Evolutionary conservation across 2,888 invertebrate species (phyloP), one percentile per base, ranked within the genome.

Genomic region (Lithodes maja): DNA sequence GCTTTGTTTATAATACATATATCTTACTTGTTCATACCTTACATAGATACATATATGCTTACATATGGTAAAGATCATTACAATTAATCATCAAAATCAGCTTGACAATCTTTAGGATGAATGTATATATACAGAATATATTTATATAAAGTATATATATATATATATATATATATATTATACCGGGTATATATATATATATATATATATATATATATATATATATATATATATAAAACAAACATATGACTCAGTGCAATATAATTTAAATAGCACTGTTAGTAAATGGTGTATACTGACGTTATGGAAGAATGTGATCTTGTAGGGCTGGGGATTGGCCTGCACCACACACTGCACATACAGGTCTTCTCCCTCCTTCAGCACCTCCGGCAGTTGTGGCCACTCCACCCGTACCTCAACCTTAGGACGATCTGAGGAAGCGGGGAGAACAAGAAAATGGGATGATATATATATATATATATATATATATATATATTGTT

Each of bases 231-330:
- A 33, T 33, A 33, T 33, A 33, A 33, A 33, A 33, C 33, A 33
- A 33, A 33, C 33, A 33, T 33, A 33, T 33, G 33, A 33, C 33
- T 33, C 33, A 33, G 33, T 33, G 33, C 33, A 33, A 33, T 33
- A 33, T 0, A 33, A 33, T 33, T 33, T 33, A 33, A 33, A 33
- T 33, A 33, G 0, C 33, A 33, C 33, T 33, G 33, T 33, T 33
- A 33, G 33, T 33, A 33, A 33, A 33, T 33, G 33, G 33, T 33
- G 33, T 33, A 33, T 49, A 55, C 86, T 86, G 69, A 86, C 86
- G 50, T 90, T 86, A 33, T 90, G 86, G 50, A 90, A 85, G 69
- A 85, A 90, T 3, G 81, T 85, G 79, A 90, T 79, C 61, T 85
- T 74, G 55, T 86, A 79, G 1, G 89, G 86, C 3, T 52, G 71